Conservation (phyloP, 2,113 vertebrate species). For the Phalacrocorax carbo region DNA sequence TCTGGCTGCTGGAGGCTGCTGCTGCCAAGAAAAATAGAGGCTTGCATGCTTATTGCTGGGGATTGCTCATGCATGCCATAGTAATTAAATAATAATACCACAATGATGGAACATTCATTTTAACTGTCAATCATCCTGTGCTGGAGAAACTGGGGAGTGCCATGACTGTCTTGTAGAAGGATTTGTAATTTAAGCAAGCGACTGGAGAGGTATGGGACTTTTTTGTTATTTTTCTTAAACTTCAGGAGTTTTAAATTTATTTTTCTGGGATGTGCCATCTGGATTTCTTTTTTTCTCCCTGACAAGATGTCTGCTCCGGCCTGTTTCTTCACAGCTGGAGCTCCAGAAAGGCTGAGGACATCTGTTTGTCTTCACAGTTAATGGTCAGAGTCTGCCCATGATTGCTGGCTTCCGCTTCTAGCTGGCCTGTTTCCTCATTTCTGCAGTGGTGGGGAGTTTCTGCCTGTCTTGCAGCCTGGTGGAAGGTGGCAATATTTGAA, state of each 20-base stretch:
- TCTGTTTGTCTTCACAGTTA: background rate
- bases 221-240: background rate
- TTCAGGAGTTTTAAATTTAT: background rate
- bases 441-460: background rate
- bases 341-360: background rate
- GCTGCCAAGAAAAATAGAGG: conserved; percentile 66
- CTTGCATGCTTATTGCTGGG: conserved; percentile 28
- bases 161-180: background rate
- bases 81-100: conserved; percentile 70
- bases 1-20: background rate
- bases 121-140: conserved; percentile 40
- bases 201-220: background rate
- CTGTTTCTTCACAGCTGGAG: background rate
- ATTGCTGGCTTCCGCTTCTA: background rate
- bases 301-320: background rate
- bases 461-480: background rate
- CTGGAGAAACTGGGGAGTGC: conserved; percentile 1
- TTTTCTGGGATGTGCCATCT: background rate
- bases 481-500: background rate
- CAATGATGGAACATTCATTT: conserved; percentile 48
- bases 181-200: background rate
- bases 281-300: background rate
- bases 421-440: background rate
- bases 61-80: conserved; percentile 66
- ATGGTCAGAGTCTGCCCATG: background rate